Percentiles rank a stretch among this genome's conserved stretches.
These are phyloP conservation scores for Latrodectus geometricus DNA, from an alignment of 1,140 invertebrate genomes.

Conservation along the genomic window DNA sequence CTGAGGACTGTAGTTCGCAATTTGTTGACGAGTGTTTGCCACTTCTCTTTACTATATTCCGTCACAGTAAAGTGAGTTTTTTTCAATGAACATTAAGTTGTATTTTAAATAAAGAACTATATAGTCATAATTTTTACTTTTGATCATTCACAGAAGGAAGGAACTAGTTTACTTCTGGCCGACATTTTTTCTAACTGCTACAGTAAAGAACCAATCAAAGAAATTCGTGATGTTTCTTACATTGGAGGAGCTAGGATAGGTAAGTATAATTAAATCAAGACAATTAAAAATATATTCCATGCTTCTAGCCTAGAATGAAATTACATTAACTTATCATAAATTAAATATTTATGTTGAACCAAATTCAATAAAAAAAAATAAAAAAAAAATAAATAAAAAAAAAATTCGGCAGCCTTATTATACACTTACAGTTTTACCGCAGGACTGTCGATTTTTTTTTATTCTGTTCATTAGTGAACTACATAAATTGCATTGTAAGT, in stretches of 20 bases:
- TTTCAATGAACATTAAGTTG: background rate
- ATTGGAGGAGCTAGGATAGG: conserved; percentile 73
- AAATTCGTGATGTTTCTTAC: conserved; percentile 79
- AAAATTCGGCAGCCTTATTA: no score
- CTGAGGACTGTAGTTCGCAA: conserved; percentile 84
- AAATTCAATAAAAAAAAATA: no score
- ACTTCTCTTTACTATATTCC: conserved; percentile 88
- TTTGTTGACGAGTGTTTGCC: conserved; percentile 91
- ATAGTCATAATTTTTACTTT: background rate
- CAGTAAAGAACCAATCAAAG: conserved; percentile 85
- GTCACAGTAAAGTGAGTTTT: conserved; percentile 84
- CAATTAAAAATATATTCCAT: no score
- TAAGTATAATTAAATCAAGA: conserved; percentile 9
- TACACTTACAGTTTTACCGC: no score
- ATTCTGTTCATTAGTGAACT: no score
- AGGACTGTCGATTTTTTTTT: no score
- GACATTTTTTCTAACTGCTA: conserved; percentile 91
- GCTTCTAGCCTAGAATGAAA: no score
- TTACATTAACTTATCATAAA: no score
- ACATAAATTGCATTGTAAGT: no score
- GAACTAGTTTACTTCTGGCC: conserved; percentile 84
- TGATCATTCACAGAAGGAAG: conserved; percentile 79
- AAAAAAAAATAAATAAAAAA: no score
- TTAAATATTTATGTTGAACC: no score
- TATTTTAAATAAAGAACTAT: background rate